phyloP scores from a whole-genome alignment of 2,797 vertebrate species.

The Rhinoraja longicauda region DNA sequence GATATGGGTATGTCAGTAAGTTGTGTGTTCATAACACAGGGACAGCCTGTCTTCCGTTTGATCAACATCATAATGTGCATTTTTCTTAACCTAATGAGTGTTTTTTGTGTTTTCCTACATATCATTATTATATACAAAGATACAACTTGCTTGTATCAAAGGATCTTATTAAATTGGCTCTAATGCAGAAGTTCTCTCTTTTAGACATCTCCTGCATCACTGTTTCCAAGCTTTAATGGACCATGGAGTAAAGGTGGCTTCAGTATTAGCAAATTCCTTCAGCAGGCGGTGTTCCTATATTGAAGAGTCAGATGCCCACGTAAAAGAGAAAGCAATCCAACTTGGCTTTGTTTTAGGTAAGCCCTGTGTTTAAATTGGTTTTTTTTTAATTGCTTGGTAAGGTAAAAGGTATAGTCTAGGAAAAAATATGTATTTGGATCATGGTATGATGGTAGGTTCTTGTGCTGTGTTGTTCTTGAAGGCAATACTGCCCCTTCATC shows the following conservation, averaged over 20 bases:
- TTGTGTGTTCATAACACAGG: too few species aligned
- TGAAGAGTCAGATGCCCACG: conserved; percentile 86
- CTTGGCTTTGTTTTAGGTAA: conserved; percentile 95
- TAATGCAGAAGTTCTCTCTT: conserved; percentile 41
- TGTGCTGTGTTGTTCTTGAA: neutral
- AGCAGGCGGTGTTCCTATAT: conserved; percentile 96
- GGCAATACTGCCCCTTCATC: neutral
- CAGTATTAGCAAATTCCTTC: conserved; percentile 93
- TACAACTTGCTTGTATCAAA: neutral
- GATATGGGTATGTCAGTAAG: too few species aligned
- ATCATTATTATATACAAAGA: neutral
- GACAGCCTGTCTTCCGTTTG: too few species aligned
- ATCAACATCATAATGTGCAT: too few species aligned
- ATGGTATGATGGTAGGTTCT: neutral
- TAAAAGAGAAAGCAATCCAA: conserved; percentile 97
- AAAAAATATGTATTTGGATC: neutral
- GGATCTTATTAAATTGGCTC: neutral
- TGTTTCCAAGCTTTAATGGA: conserved; percentile 98
- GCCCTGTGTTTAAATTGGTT: conserved; percentile 39
- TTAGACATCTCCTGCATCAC: conserved; percentile 93
- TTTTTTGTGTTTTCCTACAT: neutral
- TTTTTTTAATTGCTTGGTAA: neutral
- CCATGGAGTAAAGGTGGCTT: conserved; percentile 95
- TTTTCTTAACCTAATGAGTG: neutral
- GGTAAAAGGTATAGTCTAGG: neutral